These are phyloP conservation scores for Sprattus sprattus DNA, from an alignment of 2,113 vertebrate genomes.

Conservation along the genomic window DNA sequence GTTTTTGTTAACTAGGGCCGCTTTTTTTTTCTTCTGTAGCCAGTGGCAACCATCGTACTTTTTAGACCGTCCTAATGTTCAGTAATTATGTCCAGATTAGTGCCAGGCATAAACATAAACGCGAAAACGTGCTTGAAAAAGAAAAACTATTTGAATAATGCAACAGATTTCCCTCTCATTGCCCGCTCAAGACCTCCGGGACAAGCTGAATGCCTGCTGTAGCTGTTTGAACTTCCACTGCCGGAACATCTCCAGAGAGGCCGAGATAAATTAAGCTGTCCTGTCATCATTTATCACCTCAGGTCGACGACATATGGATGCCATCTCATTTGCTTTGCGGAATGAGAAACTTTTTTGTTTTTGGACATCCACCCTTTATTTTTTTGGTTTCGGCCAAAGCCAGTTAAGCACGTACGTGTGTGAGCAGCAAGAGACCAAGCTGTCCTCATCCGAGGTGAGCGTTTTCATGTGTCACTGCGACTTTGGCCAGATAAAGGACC, in stretches of 20 bases:
- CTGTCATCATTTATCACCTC: neutral
- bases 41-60: conserved; percentile 44
- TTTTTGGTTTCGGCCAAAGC: neutral
- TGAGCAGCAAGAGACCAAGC: neutral
- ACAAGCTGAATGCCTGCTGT: neutral
- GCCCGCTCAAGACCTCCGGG: neutral
- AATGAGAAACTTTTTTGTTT: neutral
- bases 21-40: conserved; percentile 26
- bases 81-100: conserved; percentile 35
- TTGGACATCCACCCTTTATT: neutral
- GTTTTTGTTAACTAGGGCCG: conserved; percentile 39
- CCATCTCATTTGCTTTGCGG: conserved; percentile 54
- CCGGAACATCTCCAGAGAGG: neutral
- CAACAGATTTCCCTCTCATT: neutral
- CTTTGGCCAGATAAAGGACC: neutral
- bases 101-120: conserved; percentile 13
- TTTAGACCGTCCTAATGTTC: conserved; percentile 43
- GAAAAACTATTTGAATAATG: neutral
- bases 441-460: neutral
- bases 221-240: neutral
- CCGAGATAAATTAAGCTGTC: neutral
- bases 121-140: neutral
- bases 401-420: neutral
- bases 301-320: conserved; percentile 57
- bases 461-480: neutral